A percentile compares a stretch with the other conserved stretches of the same genome.
These are phyloP conservation scores for Acrocyrtus sp. DNA, from an alignment of 2,888 invertebrate genomes.

Conservation along the genomic window DNA sequence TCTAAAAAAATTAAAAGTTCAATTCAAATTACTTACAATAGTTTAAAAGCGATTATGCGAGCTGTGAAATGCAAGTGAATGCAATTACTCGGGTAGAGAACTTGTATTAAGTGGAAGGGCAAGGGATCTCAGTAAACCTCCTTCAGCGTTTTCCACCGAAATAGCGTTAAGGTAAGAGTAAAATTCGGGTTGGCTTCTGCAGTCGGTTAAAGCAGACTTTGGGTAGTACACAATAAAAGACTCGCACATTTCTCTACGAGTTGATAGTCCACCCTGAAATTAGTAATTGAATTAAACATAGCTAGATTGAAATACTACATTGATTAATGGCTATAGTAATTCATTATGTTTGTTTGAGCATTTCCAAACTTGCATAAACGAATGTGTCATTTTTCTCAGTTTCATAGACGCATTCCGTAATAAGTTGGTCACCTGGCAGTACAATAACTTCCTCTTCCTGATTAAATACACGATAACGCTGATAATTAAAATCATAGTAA, in stretches of 20 bases:
- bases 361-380: conserved; percentile 71
- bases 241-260: conserved; percentile 87
- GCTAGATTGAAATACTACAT: too few species aligned
- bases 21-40: not conserved
- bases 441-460: conserved; percentile 82
- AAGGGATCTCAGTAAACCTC: conserved; percentile 46
- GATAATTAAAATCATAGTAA: conserved; percentile 67
- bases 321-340: not conserved
- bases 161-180: conserved; percentile 52
- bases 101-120: conserved; percentile 16
- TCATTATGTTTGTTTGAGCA: too few species aligned
- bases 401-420: conserved; percentile 86
- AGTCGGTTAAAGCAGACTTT: conserved; percentile 80
- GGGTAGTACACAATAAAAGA: conserved; percentile 88
- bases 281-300: too few species aligned
- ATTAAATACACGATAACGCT: conserved; percentile 82
- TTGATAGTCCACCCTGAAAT: conserved; percentile 78
- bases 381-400: conserved; percentile 76
- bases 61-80: not conserved
- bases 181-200: conserved; percentile 72
- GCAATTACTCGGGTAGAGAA: not conserved
- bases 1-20: not conserved
- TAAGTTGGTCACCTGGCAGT: conserved; percentile 81
- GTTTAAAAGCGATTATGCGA: not conserved
- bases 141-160: conserved; percentile 51